These are phyloP conservation scores for Noctilio leporinus DNA, from an alignment of 2,113 vertebrate species.

Conservation along the genomic window DNA sequence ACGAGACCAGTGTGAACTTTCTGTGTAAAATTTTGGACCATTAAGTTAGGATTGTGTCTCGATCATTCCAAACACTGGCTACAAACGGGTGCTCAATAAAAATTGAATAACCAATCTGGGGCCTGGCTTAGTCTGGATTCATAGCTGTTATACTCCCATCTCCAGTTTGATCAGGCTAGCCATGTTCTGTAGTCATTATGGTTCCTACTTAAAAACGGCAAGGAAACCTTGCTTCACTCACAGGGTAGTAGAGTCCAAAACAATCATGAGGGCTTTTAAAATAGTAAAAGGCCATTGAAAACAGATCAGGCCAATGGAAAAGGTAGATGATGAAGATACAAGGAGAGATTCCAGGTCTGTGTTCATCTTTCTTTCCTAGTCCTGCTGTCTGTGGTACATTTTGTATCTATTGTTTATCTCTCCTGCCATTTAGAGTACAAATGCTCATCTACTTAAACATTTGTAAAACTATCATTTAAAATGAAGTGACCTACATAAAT, in stretches of 20 bases:
- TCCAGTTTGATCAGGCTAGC: neutral
- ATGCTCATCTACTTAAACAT: neutral
- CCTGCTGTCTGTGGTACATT: neutral
- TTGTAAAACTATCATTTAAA: slow-evolving; percentile 37
- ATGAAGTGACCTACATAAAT: slow-evolving; percentile 48
- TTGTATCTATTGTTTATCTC: neutral
- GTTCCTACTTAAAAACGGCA: neutral
- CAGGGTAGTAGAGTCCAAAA: neutral
- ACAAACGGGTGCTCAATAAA: neutral
- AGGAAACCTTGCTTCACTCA: slow-evolving; percentile 24
- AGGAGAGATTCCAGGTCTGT: neutral
- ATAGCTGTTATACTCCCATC: neutral
- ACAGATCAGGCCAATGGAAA: neutral
- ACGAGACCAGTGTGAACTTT: neutral
- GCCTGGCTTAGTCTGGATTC: neutral
- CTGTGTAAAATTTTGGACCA: neutral
- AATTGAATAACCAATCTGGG: neutral
- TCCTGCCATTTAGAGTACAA: neutral
- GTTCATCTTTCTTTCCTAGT: neutral
- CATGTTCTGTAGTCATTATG: neutral
- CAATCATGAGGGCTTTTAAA: neutral
- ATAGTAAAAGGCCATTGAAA: neutral
- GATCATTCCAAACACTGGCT: neutral
- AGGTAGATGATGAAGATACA: neutral
- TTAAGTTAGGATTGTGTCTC: neutral